These are phyloP conservation scores for Coturnix japonica DNA, from an alignment of 2,113 vertebrate species.

Conservation along the genomic window DNA sequence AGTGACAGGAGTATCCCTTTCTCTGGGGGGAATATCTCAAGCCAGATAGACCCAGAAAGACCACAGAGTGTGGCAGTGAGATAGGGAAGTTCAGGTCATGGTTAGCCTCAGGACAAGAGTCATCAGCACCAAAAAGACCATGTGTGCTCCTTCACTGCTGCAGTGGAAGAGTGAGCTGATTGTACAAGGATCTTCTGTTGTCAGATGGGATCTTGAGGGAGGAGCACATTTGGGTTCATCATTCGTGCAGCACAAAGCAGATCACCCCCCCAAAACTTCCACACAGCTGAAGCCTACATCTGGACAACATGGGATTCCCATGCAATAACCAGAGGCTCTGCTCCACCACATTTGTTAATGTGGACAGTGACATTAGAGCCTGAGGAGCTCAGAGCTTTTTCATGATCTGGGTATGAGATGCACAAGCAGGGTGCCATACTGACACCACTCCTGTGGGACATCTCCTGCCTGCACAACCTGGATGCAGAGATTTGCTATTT, in stretches of 20 bases:
- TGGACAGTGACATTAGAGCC: background rate
- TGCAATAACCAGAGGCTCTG: background rate
- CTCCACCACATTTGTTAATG: background rate
- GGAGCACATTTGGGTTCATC: background rate
- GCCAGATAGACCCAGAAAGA: too few species aligned
- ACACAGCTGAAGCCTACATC: background rate
- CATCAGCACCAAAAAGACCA: background rate
- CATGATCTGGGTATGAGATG: background rate
- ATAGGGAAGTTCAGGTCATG: accelerated
- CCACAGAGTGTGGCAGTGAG: accelerated
- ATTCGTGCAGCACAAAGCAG: background rate
- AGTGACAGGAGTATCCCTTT: background rate
- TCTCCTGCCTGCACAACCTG: background rate
- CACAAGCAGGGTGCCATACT: background rate
- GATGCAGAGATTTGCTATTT: background rate
- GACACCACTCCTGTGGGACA: background rate
- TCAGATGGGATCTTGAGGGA: background rate
- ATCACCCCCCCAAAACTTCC: background rate
- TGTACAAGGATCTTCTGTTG: background rate
- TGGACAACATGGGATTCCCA: too few species aligned
- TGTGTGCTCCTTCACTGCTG: background rate
- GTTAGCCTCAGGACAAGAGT: background rate
- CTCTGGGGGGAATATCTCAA: accelerated
- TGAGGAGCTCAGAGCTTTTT: background rate
- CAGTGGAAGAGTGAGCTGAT: background rate